A percentile compares a stretch with the other conserved stretches of the same genome.
Evolutionary conservation across 1,140 invertebrate species (phyloP).

Genomic region (Aphelenchoides fujianensis): DNA sequence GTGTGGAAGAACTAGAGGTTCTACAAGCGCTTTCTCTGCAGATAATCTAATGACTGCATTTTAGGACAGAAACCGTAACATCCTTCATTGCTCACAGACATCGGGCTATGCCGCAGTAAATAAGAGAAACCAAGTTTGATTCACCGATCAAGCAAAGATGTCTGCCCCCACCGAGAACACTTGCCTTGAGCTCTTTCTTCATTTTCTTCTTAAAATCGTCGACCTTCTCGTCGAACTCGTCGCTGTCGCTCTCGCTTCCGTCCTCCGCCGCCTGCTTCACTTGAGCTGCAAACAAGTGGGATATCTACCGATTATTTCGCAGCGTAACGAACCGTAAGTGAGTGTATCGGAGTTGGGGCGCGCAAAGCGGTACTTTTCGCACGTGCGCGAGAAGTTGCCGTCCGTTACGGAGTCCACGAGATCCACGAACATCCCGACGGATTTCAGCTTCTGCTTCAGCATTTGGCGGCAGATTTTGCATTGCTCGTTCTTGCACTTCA

Average conservation of each 20-base stretch:
- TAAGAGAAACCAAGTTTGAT: no score
- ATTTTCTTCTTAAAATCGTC: not conserved
- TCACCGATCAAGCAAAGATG: no score
- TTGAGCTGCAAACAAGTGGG: no score
- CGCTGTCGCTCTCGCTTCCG: not conserved
- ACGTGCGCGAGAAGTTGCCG: not conserved
- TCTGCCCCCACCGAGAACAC: no score
- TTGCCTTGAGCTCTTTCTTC: not conserved
- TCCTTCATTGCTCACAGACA: no score
- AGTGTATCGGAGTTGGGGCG: conserved; percentile 5
- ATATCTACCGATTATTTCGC: no score
- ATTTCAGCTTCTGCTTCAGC: not conserved
- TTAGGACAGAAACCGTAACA: no score
- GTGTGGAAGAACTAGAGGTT: no score
- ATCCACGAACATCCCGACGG: conserved; percentile 2
- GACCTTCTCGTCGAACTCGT: not conserved
- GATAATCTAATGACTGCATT: no score
- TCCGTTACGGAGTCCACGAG: not conserved
- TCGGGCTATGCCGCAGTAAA: no score
- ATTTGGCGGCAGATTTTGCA: not conserved
- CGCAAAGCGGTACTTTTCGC: conserved; percentile 8
- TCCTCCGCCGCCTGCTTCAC: not conserved
- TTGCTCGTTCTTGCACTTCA: not conserved
- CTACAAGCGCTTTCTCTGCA: no score
- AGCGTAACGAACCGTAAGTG: no score